Evolutionary conservation across 1,140 invertebrate genomes (phyloP), one percentile per base, ranked within the genome.

Genomic region (Rhagoletis zephyria): DNA sequence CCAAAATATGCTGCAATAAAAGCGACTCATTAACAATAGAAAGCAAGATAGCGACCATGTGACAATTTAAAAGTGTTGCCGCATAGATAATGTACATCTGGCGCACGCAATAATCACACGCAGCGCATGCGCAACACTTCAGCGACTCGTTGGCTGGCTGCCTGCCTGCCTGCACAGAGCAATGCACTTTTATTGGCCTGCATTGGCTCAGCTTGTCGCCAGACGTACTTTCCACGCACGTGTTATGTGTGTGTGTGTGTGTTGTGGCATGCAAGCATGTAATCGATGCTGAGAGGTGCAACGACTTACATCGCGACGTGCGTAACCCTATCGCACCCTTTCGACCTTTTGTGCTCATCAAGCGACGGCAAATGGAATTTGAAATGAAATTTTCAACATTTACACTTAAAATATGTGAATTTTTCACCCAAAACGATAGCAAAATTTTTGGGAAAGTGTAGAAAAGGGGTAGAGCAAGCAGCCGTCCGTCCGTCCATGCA

Each of bases 361-460:
- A 45, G 85, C 59, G 59, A 40, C n/a, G 48, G n/a, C 48, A 19
- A 56, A 81, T 81, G 74, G 16, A 81, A 81, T 81, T 81, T 81
- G 48, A 56, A 81, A 74, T n/a, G 64, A 67, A 87, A 59, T 87
- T 81, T 87, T 67, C 70, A 87, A 67, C 63, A 87, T 87, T 87
- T 87, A 67, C 63, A 70, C 61, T 87, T 87, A 87, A 87, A 87
- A 87, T 64, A 64, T 67, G 14, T 87, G 86, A 87, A 87, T 42
- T 56, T 87, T 87, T 67, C 59, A 87, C 42, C 86, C 64, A 56
- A 87, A 87, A 87, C 10, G 30, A 3, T 56, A 56, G 45, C 10
- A 51, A 51, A 81, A 48, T 19, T 81, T 63, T 56, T 81, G 48
- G 6, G 2, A 19, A 30, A 56, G 5, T 81, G 19, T 30, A 42